Evolutionary conservation across 2,113 vertebrate species (phyloP), one percentile per base, ranked within the genome.

Genomic region (Hylia prasina): DNA sequence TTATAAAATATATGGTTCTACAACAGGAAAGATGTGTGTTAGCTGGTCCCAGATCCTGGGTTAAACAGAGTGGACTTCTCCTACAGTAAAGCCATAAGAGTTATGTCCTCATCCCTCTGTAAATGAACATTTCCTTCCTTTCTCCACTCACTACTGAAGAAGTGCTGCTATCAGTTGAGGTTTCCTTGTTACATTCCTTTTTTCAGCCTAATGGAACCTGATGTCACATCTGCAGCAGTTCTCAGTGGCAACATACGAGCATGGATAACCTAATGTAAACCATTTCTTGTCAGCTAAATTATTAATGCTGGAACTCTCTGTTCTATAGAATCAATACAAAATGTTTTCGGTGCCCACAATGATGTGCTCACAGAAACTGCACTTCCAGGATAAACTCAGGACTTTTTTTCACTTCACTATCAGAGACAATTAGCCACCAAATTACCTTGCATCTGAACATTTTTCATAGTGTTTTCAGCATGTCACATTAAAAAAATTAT

Each of bases 151-250:
- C 40, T 63, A 3, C 48, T 63, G 60, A 64, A 79, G 63, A 75
- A 66, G 8, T 20, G 37, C 39, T 54, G 39, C 53, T n/a, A 40
- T 61, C 85, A 82, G n/a, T 15, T 71, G 40, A 80, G 19, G 57
- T 21, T 91, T 95, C 70, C 53, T 84, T 68, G 27, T 31, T n/a
- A 54, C 9, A 6, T 69, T 91, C 75, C 51, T 50, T 58, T 87
- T 96, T 82, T 37, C 42, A 82, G 30, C 71, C 82, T 94, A 93
- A 96, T 96, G 82, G 87, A 87, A 93, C 73, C 71, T 70, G 54
- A 95, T 84, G 88, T 87, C 76, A 89, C 73, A 96, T 79, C 78
- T 84, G 58, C 11, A 87, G 84, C 6, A 3, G 31, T 82, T 89
- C 86, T 82, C 89, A 81, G 51, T 66, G 42, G 81, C 89, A 86